These are phyloP conservation scores for Mormyrops attenuatus DNA, from an alignment of 2,797 vertebrate species.

Conservation along the genomic window DNA sequence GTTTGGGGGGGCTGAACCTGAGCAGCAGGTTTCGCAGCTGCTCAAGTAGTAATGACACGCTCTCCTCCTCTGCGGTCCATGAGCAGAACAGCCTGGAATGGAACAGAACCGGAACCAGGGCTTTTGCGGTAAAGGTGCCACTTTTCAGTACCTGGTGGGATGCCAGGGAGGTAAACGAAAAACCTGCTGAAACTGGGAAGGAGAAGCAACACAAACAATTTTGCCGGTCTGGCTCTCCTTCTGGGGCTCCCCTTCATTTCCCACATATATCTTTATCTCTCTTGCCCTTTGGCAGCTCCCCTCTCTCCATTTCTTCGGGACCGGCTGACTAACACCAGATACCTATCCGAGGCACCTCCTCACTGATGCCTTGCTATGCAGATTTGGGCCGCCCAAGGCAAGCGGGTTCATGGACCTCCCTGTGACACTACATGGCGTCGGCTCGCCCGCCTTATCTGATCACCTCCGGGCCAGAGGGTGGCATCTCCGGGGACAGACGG, in stretches of 20 bases:
- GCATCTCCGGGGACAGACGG: conserved; percentile 14
- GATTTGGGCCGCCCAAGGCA: not conserved
- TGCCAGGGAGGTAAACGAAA: not conserved
- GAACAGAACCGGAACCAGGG: not conserved
- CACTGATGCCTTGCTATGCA: not conserved
- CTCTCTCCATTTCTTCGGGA: not conserved
- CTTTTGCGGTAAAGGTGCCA: not conserved
- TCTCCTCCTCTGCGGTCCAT: not conserved
- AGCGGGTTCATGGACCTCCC: not conserved
- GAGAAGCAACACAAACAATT: not conserved
- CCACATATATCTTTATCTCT: not conserved
- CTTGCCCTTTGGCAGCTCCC: not conserved
- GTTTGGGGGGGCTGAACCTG: not conserved
- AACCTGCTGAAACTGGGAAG: not conserved
- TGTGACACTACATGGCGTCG: not conserved
- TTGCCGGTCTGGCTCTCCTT: not conserved
- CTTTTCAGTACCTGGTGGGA: not conserved
- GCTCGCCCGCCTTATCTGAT: conserved; percentile 27
- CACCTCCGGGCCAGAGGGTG: conserved; percentile 31
- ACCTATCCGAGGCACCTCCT: not conserved
- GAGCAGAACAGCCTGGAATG: not conserved
- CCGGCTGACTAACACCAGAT: not conserved
- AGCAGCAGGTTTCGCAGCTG: not conserved
- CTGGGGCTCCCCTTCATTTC: not conserved
- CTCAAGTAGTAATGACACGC: not conserved